Evolutionary conservation across 2,888 invertebrate species (phyloP).

Genomic region (Hermodice carunculata): DNA sequence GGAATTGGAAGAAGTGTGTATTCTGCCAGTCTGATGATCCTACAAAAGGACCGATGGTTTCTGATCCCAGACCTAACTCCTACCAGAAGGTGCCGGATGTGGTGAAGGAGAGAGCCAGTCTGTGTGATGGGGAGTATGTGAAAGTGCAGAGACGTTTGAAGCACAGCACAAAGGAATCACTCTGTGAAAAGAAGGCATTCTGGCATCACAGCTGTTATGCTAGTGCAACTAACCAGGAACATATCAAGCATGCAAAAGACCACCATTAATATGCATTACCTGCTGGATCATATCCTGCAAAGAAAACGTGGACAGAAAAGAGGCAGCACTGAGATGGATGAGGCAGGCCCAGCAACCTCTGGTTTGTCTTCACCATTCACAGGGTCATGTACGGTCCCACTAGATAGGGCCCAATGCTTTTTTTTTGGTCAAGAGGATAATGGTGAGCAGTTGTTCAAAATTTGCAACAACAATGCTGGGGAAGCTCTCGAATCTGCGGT

Average conservation of each 20-base stretch:
- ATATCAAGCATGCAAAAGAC: conserved; percentile 6
- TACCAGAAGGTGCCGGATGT: background rate
- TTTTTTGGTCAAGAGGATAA: conserved; percentile 7
- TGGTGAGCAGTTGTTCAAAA: background rate
- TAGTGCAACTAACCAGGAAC: conserved; percentile 6
- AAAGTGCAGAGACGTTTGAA: background rate
- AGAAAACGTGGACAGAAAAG: conserved; percentile 14
- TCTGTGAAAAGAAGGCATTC: background rate
- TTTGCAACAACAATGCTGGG: background rate
- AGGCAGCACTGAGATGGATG: conserved; percentile 6
- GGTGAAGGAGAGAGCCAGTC: background rate
- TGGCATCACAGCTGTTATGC: conserved; percentile 4
- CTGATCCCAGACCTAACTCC: background rate
- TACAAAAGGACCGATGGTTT: background rate
- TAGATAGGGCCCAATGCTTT: conserved; percentile 8
- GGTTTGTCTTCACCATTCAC: background rate
- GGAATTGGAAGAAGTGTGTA: background rate
- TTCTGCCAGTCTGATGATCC: background rate
- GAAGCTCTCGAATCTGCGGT: background rate
- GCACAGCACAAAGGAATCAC: background rate
- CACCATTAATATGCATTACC: conserved; percentile 2
- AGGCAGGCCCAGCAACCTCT: conserved; percentile 3
- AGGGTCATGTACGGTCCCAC: conserved; percentile 6
- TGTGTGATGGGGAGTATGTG: background rate
- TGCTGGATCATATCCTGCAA: conserved; percentile 1